Evolutionary conservation across 2,888 invertebrate genomes (phyloP), one percentile per base, ranked within the genome.

Genomic region (Tetragonula carbonaria): DNA sequence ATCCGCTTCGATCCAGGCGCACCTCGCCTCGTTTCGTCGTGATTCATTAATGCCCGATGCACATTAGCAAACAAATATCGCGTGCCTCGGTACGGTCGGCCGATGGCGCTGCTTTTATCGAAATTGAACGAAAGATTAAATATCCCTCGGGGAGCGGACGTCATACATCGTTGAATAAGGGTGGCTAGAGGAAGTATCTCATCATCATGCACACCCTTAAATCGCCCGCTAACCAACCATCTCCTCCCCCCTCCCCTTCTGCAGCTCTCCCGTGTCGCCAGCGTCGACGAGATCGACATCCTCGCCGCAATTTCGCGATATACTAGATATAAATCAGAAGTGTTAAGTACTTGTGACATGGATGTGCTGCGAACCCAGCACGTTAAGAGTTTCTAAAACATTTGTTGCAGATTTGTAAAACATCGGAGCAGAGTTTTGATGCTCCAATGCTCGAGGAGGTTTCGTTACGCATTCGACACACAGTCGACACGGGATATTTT

Each of bases 111-210:
- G 86, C 86, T 86, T 86, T 86, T 86, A 86, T 86, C 86, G 85
- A 80, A 85, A 85, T 85, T 85, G 84, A 85, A 85, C 85, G 85
- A 85, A 80, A 85, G 85, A 85, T 85, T 84, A 85, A 85, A 84
- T 80, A 80, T 85, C 74, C 84, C 73, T 55, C 65, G 74, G 74
- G 72, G 75, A 80, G 45, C 50, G 74, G 71, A 66, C 73, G 66
- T 76, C 68, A 65, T 75, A 38, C 63, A 62, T 55, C 63, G 59
- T 21, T 50, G 21, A 13, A 28, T 50, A 1, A 50, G 14, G 50
- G 51, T n/a, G 4, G n/a, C 38, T 55, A n/a, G n/a, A 33, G 23
- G 65, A 63, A 65, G 28, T 77, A 67, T 80, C 80, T 85, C 85
- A 78, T 84, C 80, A 75, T 38, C 65, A 62, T 57, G 65, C 62